Conservation (phyloP, 2,113 vertebrate genomes). For the Nannobrachium achirus region DNA sequence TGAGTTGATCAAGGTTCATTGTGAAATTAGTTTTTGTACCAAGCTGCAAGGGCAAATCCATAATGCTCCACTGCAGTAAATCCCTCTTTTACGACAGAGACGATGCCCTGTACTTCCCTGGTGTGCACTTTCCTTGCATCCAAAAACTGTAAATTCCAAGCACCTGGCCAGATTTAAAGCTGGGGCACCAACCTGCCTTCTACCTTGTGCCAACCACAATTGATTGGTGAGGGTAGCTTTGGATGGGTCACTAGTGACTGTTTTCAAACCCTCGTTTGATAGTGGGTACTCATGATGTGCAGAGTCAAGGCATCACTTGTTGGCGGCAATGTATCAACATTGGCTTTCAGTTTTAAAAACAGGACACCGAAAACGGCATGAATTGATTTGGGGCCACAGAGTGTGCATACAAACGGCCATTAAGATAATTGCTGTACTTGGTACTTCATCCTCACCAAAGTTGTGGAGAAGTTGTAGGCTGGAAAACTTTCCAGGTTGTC, state of each 20-base stretch:
- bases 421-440: slow-evolving; percentile 3
- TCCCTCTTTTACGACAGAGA: too few species aligned
- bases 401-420: slow-evolving; percentile 5
- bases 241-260: neutral
- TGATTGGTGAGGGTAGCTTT: too few species aligned
- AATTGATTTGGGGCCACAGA: neutral
- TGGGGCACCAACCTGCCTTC: slow-evolving; percentile 18
- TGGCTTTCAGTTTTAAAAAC: slow-evolving; percentile 9
- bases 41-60: too few species aligned
- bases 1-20: too few species aligned
- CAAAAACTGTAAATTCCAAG: neutral
- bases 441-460: slow-evolving; percentile 24
- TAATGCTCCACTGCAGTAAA: too few species aligned
- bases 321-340: slow-evolving; percentile 10
- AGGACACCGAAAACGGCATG: slow-evolving; percentile 2
- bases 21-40: too few species aligned
- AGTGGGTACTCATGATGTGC: neutral
- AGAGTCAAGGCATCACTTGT: neutral
- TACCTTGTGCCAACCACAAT: neutral
- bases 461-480: slow-evolving; percentile 20
- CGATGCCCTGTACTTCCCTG: neutral
- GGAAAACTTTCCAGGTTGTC: slow-evolving; percentile 21
- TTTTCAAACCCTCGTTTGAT: slow-evolving; percentile 4
- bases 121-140: slow-evolving; percentile 16
- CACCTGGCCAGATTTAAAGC: neutral